phyloP scores from a whole-genome alignment of 1,140 invertebrate species.

The Sminthurides bifidus region DNA sequence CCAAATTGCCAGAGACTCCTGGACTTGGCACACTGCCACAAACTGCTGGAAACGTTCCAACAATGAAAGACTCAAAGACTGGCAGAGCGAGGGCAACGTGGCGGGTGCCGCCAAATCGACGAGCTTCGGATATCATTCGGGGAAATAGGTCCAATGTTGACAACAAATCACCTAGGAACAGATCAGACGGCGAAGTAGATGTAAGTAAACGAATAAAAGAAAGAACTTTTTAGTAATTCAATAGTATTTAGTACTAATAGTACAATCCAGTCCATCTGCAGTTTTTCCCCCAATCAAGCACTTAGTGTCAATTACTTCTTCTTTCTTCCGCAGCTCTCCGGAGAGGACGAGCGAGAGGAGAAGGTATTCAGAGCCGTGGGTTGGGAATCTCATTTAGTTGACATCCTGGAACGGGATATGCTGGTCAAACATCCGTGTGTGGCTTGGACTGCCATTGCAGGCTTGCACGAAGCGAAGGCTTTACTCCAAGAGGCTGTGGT shows the following conservation, averaged over 20 bases:
- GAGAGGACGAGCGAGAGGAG: slow-evolving; percentile 40
- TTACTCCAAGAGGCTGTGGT: slow-evolving; percentile 59
- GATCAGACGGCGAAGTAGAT: slow-evolving; percentile 31
- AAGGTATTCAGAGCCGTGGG: slow-evolving; percentile 59
- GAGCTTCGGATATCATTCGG: slow-evolving; percentile 24
- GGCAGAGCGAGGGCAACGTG: slow-evolving; percentile 26
- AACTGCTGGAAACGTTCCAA: neutral
- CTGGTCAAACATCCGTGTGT: slow-evolving; percentile 50
- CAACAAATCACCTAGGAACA: slow-evolving; percentile 16
- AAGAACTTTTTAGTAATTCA: neutral
- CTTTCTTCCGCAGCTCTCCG: slow-evolving; percentile 23
- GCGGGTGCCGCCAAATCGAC: slow-evolving; percentile 27
- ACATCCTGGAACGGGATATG: slow-evolving; percentile 55
- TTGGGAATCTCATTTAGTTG: slow-evolving; percentile 66
- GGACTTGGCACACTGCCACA: too few species aligned
- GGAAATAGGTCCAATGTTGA: slow-evolving; percentile 4
- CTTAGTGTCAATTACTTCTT: neutral
- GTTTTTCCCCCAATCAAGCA: neutral
- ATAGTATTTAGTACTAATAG: neutral
- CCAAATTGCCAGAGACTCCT: slow-evolving; percentile 19
- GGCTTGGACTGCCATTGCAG: slow-evolving; percentile 51
- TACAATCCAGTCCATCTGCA: neutral
- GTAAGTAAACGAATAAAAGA: slow-evolving; percentile 15
- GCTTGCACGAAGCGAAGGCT: slow-evolving; percentile 52
- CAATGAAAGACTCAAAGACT: slow-evolving; percentile 18